A percentile compares a stretch with the other conserved stretches of the same genome.
Evolutionary conservation across 64 coral and sea anemone species (phyloP).

Genomic region (Anthopleura sola): DNA sequence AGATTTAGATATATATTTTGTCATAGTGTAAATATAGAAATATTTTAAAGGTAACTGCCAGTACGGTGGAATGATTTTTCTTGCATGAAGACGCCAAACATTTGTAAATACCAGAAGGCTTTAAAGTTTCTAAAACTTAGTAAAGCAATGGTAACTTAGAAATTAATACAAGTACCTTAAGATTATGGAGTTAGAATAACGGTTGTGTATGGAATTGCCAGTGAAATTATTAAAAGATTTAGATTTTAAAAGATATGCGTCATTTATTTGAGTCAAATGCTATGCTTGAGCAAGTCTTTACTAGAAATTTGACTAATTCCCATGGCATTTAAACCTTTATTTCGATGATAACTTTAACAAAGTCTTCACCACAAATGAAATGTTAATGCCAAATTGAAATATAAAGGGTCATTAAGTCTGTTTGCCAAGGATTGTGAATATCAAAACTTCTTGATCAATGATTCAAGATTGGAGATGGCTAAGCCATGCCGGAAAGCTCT

Average conservation of each 20-base stretch:
- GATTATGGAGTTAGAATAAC: not conserved
- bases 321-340: not conserved
- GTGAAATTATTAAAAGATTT: not conserved
- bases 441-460: not conserved
- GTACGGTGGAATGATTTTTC: not conserved
- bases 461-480: not conserved
- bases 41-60: not conserved
- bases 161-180: not conserved
- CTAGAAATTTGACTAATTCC: not conserved
- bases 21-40: not conserved
- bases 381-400: not conserved
- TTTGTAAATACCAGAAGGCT: not conserved
- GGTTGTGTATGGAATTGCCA: not conserved
- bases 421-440: too few species aligned
- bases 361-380: not conserved
- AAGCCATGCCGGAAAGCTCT: not conserved
- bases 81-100: not conserved
- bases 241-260: not conserved
- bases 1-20: conserved; percentile 5
- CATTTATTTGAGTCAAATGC: not conserved
- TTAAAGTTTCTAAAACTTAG: not conserved
- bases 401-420: not conserved
- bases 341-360: not conserved
- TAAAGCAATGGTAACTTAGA: not conserved
- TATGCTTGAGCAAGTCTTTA: not conserved